Evolutionary conservation across 2,113 vertebrate species (phyloP), one percentile per base, ranked within the genome.

Genomic region (Plestiodon gilberti): DNA sequence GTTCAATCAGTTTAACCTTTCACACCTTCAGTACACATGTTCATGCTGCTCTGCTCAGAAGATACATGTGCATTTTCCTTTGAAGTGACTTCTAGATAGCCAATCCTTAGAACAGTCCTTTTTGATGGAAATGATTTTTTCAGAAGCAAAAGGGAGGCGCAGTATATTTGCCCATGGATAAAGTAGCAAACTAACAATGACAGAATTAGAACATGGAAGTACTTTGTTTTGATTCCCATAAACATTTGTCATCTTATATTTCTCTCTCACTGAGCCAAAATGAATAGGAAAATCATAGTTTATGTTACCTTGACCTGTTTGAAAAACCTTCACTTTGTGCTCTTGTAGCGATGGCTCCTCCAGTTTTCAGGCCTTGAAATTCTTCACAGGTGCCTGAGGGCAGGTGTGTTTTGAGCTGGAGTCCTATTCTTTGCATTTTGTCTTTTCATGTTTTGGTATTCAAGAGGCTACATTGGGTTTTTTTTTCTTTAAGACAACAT

Each of bases 281-380:
- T 71, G 79, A 93, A 86, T 89, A 85, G 87, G 78, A 82, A 93
- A 93, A 89, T 89, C 74, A 90, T 65, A 15, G n/a, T 82, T 84
- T 71, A 82, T 0, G 1, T 78, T 85, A 82, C 80, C 57, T 8
- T 25, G 28, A 86, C 76, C 35, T 78, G 40, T 76, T 87, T 86
- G 87, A 71, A 91, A 84, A 76, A 89, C 69, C 82, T 86, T 86
- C 74, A 57, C 85, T 59, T 38, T 0, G 0, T 64, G 23, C 76
- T 61, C 84, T 84, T 20, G 52, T 67, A 55, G 35, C 38, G 78
- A 65, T 52, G 33, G 35, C 38, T 85, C 52, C 78, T 57, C 23
- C 0, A 73, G 30, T 55, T 93, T 80, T 62, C 40, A 88, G 73
- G 28, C 20, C 55, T 90, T 88, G 87, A 93, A 89, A 84, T 87